Conservation (phyloP, 2,888 invertebrate species). For the Anagyrus pseudococci region DNA sequence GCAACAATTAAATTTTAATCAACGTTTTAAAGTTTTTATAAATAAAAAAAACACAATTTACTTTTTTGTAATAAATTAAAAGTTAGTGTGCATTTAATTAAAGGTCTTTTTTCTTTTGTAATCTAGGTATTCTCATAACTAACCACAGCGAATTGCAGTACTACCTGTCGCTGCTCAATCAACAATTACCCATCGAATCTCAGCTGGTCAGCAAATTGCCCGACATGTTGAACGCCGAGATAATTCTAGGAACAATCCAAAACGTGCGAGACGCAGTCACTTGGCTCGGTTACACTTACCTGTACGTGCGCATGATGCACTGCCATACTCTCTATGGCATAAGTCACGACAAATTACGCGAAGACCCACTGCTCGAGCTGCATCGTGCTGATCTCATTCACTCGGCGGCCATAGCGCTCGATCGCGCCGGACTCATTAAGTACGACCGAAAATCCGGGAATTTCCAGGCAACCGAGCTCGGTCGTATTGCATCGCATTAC, state of each 20-base stretch:
- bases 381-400: constrained; percentile 94
- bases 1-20: background rate
- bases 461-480: constrained; percentile 90
- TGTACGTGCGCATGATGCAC: constrained; percentile 94
- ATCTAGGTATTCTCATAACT: constrained; percentile 90
- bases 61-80: too few species aligned
- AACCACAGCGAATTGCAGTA: constrained; percentile 99
- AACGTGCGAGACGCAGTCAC: constrained; percentile 89
- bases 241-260: constrained; percentile 93
- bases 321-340: constrained; percentile 77
- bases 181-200: constrained; percentile 97
- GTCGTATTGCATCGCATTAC: constrained; percentile 97
- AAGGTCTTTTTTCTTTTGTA: background rate
- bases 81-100: too few species aligned
- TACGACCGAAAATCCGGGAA: constrained; percentile 94
- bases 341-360: constrained; percentile 71
- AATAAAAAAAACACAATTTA: background rate
- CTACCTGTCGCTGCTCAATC: constrained; percentile 95
- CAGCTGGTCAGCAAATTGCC: constrained; percentile 92
- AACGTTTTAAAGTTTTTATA: background rate
- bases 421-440: constrained; percentile 92
- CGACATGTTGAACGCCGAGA: constrained; percentile 97
- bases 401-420: constrained; percentile 89
- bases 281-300: constrained; percentile 96
- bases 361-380: constrained; percentile 85